These are phyloP conservation scores for Cerastis rubricosa DNA, from an alignment of 2,888 invertebrate species.

Conservation along the genomic window DNA sequence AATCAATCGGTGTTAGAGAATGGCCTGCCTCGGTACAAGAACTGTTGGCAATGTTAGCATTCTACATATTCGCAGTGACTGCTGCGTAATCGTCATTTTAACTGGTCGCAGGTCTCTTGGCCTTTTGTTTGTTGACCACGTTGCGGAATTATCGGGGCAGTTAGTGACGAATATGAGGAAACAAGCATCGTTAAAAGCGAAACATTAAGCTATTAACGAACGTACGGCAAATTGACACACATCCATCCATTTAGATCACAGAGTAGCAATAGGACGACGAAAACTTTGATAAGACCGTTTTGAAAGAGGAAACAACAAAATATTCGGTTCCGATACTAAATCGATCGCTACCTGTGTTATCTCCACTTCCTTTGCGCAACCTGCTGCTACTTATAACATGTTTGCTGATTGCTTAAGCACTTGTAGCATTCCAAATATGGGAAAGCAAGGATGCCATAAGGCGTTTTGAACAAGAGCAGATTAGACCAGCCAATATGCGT, in stretches of 20 bases:
- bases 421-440: conserved; percentile 57
- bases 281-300: conserved; percentile 22
- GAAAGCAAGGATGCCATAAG: conserved; percentile 51
- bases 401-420: conserved; percentile 52
- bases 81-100: conserved; percentile 20
- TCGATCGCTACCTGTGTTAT: conserved; percentile 45
- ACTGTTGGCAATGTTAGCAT: conserved; percentile 42
- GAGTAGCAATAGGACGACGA: conserved; percentile 16
- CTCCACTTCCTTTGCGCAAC: conserved; percentile 48
- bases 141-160: conserved; percentile 25
- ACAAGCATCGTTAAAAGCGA: conserved; percentile 32
- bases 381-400: conserved; percentile 42
- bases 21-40: conserved; percentile 10
- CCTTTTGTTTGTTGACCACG: conserved; percentile 32
- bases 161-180: conserved; percentile 43
- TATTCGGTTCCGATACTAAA: conserved; percentile 48
- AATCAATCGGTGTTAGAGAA: conserved; percentile 38
- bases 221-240: conserved; percentile 34
- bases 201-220: conserved; percentile 37
- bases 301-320: conserved; percentile 39
- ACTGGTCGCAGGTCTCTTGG: background rate
- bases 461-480: conserved; percentile 51
- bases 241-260: conserved; percentile 20
- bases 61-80: conserved; percentile 14
- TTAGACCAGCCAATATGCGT: conserved; percentile 47